Base-by-base conservation (phyloP, 2,113 vertebrate genomes). In the Pyrgilauda ruficollis region DNA sequence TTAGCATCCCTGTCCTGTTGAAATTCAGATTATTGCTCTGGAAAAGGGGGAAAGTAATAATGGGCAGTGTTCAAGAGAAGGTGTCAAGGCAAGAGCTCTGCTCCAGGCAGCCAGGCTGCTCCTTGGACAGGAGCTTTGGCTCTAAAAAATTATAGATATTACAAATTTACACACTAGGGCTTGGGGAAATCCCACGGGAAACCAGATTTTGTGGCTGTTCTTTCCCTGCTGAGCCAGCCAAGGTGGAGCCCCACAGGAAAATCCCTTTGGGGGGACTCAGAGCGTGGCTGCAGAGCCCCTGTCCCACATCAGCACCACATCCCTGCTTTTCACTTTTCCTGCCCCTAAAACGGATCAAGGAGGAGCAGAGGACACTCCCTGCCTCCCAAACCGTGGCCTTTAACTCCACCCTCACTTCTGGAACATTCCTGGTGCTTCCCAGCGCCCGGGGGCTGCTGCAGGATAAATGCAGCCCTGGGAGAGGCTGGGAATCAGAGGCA, bases 351-450 rank as follows among this genome's bases (percentile, higher is more conserved):
- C 3, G 9, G 24, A 17, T 39, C 17, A 2, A 37, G 6, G 44
- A 66, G 23, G 9, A 67, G 82, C 62, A 77, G 58, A 86, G 19
- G 70, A 39, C 21, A 14, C 26, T 52, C 43, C 67, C 18, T 4
- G 1, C 7, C 76, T 59, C 63, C 52, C n/a, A 58, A 2, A 41
- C 7, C 0, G 0, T 15, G 26, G 31, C 66, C 61, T 82, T 87
- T 35, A 66, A 6, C n/a, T 30, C 5, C n/a, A 39, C 18, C 19
- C 68, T 81, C 43, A 1, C 39, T 84, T 7, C 39, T 27, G 63
- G 53, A 44, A 46, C 6, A 6, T 52, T 78, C 64, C 37, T 52
- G 50, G 10, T 37, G 27, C 47, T 70, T 62, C 62, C 84, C 70
- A 31, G 39, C 11, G 23, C 8, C 62, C 2, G 0, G 52, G 15